Evolutionary conservation across 1,140 invertebrate genomes (phyloP), one percentile per base, ranked within the genome.

Genomic region (Halyomorpha halys): DNA sequence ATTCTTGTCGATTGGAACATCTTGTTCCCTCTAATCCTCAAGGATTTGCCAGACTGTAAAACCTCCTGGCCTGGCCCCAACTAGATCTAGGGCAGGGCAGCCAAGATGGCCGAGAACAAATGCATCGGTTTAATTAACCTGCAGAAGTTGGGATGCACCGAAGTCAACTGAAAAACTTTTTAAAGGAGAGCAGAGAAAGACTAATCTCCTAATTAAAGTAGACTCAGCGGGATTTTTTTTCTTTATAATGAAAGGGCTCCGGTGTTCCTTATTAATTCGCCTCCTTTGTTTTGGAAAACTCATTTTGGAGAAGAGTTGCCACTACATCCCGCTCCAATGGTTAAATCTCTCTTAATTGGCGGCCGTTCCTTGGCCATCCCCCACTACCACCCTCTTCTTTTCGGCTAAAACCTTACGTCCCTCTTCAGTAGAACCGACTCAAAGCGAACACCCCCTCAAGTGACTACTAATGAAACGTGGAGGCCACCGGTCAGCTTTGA

Each of bases 161-260:
- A 56, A 25, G 23, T 49, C 21, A 49, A 23, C 53, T 56, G 34
- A 56, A 21, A 56, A 56, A 56, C 53, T 56, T 56, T 56, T 27
- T 56, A 25, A 56, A 56, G 53, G 53, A 56, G 53, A 23, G 18
- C 14, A 25, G 23, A 15, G 53, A 56, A 56, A 56, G 53, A 56
- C 53, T 56, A 56, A 56, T 56, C 53, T 56, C 53, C 53, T 56
- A 56, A 56, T 56, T 56, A 56, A 56, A 23, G 53, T 56, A 56
- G 18, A 56, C 23, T 56, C 4, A 56, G 53, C 53, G 3, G 18
- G 18, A 23, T 23, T 56, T 56, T 56, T 56, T 56, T 56, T 56
- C 53, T 56, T 56, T 56, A 49, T 19, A 49, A 56, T 56, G 53
- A 56, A 56, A 56, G 23, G 53, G 15, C 19, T 56, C 53, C 53